Conservation (phyloP, 2,113 vertebrate genomes). For the Oostethus manadensis region DNA sequence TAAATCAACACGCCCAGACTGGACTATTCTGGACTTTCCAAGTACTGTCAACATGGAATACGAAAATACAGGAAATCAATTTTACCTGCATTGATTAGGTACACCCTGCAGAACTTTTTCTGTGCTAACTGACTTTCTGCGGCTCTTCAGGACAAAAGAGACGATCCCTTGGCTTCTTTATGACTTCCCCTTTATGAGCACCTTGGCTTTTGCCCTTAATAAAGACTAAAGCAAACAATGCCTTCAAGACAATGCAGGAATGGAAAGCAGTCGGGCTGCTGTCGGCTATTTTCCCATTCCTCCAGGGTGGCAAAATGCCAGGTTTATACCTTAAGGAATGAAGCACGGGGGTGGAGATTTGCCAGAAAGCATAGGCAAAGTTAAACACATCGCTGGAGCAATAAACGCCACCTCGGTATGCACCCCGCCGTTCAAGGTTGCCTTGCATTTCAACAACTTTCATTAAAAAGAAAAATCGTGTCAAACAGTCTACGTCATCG, state of each 20-base stretch:
- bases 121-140: conserved; percentile 55
- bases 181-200: conserved; percentile 59
- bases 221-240: conserved; percentile 56
- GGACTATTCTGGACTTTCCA: background rate
- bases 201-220: conserved; percentile 54
- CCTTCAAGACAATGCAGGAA: conserved; percentile 43
- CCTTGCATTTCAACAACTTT: too few species aligned
- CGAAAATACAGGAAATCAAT: too few species aligned
- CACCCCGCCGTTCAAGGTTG: too few species aligned
- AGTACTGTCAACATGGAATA: too few species aligned
- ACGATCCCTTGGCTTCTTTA: conserved; percentile 56
- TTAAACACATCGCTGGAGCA: conserved; percentile 12
- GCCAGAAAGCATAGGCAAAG: conserved; percentile 13
- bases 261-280: background rate
- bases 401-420: conserved; percentile 16
- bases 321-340: conserved; percentile 10
- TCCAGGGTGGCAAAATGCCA: conserved; percentile 36
- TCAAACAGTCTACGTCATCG: too few species aligned
- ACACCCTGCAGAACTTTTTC: conserved; percentile 2
- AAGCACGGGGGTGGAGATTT: conserved; percentile 18
- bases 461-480: too few species aligned
- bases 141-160: conserved; percentile 46
- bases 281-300: conserved; percentile 11
- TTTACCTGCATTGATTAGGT: too few species aligned
- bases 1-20: background rate